A percentile compares a stretch with the other conserved stretches of the same genome.
phyloP scores from a whole-genome alignment of 2,888 invertebrate genomes.

The Mylabris sibirica region DNA sequence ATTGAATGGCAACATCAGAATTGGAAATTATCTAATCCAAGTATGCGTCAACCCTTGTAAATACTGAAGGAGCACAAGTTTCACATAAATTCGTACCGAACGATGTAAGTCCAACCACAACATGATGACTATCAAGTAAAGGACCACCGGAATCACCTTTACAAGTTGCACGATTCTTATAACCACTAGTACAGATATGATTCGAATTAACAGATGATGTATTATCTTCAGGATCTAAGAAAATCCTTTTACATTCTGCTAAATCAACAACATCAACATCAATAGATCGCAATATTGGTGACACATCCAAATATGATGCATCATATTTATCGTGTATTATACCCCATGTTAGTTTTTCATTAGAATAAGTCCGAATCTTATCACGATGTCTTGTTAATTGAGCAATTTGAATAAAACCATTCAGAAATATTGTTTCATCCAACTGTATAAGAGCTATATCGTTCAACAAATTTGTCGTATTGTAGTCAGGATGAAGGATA shows the following conservation, averaged over 20 bases:
- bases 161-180: slow-evolving; percentile 44
- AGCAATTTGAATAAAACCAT: slow-evolving; percentile 36
- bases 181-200: slow-evolving; percentile 45
- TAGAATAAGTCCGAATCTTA: slow-evolving; percentile 27
- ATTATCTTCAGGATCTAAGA: slow-evolving; percentile 35
- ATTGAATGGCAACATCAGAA: slow-evolving; percentile 39
- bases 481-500: slow-evolving; percentile 41
- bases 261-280: slow-evolving; percentile 37
- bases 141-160: slow-evolving; percentile 47
- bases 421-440: slow-evolving; percentile 33
- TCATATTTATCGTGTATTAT: slow-evolving; percentile 36
- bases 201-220: slow-evolving; percentile 35
- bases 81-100: slow-evolving; percentile 43
- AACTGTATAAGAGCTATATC: slow-evolving; percentile 46
- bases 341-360: slow-evolving; percentile 41
- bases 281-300: slow-evolving; percentile 38
- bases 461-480: slow-evolving; percentile 33
- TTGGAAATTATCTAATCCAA: slow-evolving; percentile 45
- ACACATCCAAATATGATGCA: slow-evolving; percentile 39
- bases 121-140: slow-evolving; percentile 32
- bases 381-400: slow-evolving; percentile 40
- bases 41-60: slow-evolving; percentile 39
- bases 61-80: slow-evolving; percentile 43
- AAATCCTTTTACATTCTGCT: slow-evolving; percentile 40
- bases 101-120: slow-evolving; percentile 43